Evolutionary conservation across 2,888 invertebrate species (phyloP).

Genomic region (Cheilosia impressa): DNA sequence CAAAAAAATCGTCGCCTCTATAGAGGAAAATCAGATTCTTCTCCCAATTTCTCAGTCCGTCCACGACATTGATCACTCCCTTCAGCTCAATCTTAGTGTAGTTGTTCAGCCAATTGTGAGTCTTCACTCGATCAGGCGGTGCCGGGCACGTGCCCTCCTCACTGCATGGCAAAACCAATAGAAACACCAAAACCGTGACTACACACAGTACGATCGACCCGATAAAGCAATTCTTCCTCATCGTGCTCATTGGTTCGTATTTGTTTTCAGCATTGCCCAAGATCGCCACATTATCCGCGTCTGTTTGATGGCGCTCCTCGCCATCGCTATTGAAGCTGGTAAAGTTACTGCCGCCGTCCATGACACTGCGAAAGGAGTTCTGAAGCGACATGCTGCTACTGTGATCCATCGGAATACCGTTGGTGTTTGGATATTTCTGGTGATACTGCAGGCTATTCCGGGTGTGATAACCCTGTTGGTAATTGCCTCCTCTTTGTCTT

Average conservation of each 20-base stretch:
- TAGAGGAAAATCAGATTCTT: slow-evolving; percentile 90
- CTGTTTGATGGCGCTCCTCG: slow-evolving; percentile 80
- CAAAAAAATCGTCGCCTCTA: slow-evolving; percentile 87
- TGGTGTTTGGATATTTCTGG: slow-evolving; percentile 58
- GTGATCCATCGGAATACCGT: slow-evolving; percentile 66
- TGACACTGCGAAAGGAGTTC: slow-evolving; percentile 82
- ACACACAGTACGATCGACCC: slow-evolving; percentile 89
- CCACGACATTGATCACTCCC: slow-evolving; percentile 88
- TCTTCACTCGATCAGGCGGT: slow-evolving; percentile 85
- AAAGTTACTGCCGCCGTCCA: slow-evolving; percentile 80
- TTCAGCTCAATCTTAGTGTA: slow-evolving; percentile 89
- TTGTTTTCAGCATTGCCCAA: slow-evolving; percentile 84
- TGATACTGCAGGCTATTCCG: slow-evolving; percentile 68
- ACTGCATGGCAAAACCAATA: slow-evolving; percentile 91
- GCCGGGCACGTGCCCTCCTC: slow-evolving; percentile 88
- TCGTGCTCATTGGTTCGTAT: slow-evolving; percentile 86
- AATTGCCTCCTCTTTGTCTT: slow-evolving; percentile 40
- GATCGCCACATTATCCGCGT: slow-evolving; percentile 83
- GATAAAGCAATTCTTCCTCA: slow-evolving; percentile 88
- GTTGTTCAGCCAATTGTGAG: slow-evolving; percentile 88
- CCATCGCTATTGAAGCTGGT: slow-evolving; percentile 82
- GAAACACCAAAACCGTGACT: slow-evolving; percentile 88
- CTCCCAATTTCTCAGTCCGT: slow-evolving; percentile 86
- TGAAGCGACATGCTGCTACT: slow-evolving; percentile 77
- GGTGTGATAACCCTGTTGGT: slow-evolving; percentile 67